Base-by-base conservation (phyloP, 1,140 invertebrate genomes). In the Saxidomus purpurata region DNA sequence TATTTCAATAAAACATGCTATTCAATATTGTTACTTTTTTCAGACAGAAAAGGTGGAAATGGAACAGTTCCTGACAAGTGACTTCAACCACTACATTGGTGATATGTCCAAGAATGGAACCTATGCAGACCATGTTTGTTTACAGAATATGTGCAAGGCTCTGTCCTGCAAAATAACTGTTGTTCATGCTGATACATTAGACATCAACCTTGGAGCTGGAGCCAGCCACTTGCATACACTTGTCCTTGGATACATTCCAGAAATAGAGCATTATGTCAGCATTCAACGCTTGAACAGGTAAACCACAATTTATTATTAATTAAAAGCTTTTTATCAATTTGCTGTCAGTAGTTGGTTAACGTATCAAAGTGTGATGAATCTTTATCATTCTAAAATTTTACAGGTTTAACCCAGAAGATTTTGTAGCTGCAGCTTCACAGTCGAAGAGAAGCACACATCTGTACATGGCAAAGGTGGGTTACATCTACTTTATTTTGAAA, bases 81-180 rank as follows among this genome's bases (percentile, higher is more conserved):
- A 71, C 38, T 19, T 84, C 1, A 34, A 69, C 22, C 2, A 13
- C 17, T 84, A 84, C 38, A 13, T 84, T 4, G 4, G 36, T 19
- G 15, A 49, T 4, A 84, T 69, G 82, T 8, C 19, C 15, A 71
- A 71, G 43, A 63, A 84, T 69, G 82, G 61, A 28, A 84, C 67
- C 4, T 84, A 84, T 84, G 82, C 82, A 8, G 82, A 84, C 40
- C 61, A 84, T n/a, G 25, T 84, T 17, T 84, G 82, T 31, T 52
- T 84, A 49, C 55, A 67, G n/a, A 47, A 13, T n/a, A 15, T 84
- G 55, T 63, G 59, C 36, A 71, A 84, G 28, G 36, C 49, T 2
- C 43, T 84, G 25, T 47, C 63, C 8, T 43, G 3, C 4, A 25
- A 22, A 0, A 69, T 69, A 28, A 15, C 1, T 4, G 67, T 69